phyloP scores from a whole-genome alignment of 1,140 invertebrate species.

The Cydia fagiglandana region DNA sequence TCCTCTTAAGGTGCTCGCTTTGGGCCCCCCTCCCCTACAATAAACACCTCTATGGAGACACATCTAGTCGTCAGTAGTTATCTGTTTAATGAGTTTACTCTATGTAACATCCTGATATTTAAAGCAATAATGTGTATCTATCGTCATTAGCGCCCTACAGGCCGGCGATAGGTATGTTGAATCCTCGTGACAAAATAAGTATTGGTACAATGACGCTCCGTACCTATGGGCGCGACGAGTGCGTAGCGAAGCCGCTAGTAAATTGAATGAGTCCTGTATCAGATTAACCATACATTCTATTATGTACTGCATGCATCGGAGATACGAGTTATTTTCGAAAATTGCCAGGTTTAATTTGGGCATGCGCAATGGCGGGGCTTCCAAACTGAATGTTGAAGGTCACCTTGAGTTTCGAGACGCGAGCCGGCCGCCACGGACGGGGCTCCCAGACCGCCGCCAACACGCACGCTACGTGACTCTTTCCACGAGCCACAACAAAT shows the following conservation, averaged over 20 bases:
- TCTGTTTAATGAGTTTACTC: background rate
- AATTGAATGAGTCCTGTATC: slow-evolving; percentile 30
- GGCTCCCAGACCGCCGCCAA: slow-evolving; percentile 35
- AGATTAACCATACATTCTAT: background rate
- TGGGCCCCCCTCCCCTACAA: too few relatives aligned
- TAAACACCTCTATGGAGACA: background rate
- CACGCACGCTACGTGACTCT: slow-evolving; percentile 52
- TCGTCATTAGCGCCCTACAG: background rate
- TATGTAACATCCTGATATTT: background rate
- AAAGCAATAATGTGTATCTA: background rate
- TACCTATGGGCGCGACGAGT: background rate
- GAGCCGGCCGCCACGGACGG: slow-evolving; percentile 38
- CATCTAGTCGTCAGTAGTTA: background rate
- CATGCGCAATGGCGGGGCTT: slow-evolving; percentile 64
- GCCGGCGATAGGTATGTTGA: background rate
- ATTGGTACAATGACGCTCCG: background rate
- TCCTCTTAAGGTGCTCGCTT: too few relatives aligned
- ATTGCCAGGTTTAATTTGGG: slow-evolving; percentile 46
- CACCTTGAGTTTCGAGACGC: slow-evolving; percentile 55
- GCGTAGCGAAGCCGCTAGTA: slow-evolving; percentile 6
- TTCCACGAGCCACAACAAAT: slow-evolving; percentile 38
- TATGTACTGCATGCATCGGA: background rate
- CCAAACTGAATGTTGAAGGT: slow-evolving; percentile 67
- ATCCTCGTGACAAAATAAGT: background rate
- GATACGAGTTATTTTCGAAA: slow-evolving; percentile 10